Evolutionary conservation across 2,888 invertebrate genomes (phyloP), one percentile per base, ranked within the genome.

Genomic region (Trichogramma evanescens): DNA sequence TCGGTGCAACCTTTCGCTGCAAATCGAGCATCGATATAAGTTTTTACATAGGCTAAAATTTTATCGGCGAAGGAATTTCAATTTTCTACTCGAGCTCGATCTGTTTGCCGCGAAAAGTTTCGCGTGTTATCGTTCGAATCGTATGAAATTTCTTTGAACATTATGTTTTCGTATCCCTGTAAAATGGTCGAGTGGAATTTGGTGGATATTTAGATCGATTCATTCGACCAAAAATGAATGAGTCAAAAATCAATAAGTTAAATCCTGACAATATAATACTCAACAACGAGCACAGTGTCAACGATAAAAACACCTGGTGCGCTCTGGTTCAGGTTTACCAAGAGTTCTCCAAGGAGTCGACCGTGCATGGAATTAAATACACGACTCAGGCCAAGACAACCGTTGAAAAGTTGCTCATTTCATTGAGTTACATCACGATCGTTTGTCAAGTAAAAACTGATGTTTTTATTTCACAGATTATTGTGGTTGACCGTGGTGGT

Each of bases 341-440:
- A 5, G 72, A 71, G 59, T 72, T 69, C 55, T 65, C 71, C 6
- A 61, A 52, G 7, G 68, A 71, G 57, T 69, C 71, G 4, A 67
- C 69, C 10, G 64, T 72, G 39, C 71, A 72, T 44, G 72, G 72
- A 10, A 61, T 72, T 10, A 72, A 71, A 50, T 70, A 72, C 45
- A 72, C 70, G 2, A 64, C 65, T 5, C 67, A 68, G 53, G 66
- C 66, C n/a, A 70, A 67, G 58, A 64, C 71, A 6, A 54, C 58
- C 10, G 40, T 59, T n/a, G 68, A 66, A 54, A 70, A 69, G 72
- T 58, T 51, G 4, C 2, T 51, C 40, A 51, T 41, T 52, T 52
- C 42, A 5, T 46, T 4, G 46, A 9, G 9, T 46, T 46, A 1
- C 9, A n/a, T 1, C 5, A 6, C 4, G 5, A 26, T 26, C 26